phyloP scores from a whole-genome alignment of 2,113 vertebrate species.

The Hyla sarda region DNA sequence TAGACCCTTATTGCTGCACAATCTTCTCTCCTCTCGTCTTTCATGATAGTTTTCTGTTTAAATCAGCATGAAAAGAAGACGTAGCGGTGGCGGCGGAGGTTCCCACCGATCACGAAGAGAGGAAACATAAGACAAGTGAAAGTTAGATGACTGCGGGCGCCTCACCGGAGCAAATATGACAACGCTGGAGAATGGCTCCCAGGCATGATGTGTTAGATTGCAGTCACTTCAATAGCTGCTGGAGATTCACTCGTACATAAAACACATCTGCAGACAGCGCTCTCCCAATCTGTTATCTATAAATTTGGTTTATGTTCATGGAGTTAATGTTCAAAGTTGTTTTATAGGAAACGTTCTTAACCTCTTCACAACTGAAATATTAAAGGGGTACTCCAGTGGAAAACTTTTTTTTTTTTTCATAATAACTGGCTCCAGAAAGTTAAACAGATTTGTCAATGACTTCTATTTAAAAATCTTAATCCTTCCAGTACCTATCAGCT shows the following conservation, averaged over 20 bases:
- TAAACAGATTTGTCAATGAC: too few species aligned
- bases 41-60: background rate
- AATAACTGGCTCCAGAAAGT: too few species aligned
- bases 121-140: conserved; percentile 6
- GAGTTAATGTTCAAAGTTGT: conserved; percentile 37
- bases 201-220: conserved; percentile 33
- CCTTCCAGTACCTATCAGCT: too few species aligned
- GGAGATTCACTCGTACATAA: conserved; percentile 34
- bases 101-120: conserved; percentile 13
- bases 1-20: background rate
- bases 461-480: too few species aligned
- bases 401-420: too few species aligned
- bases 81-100: background rate
- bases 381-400: too few species aligned
- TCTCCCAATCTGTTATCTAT: conserved; percentile 29
- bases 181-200: background rate
- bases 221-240: conserved; percentile 22
- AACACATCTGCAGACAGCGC: conserved; percentile 44
- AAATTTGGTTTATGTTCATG: conserved; percentile 47
- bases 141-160: background rate
- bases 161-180: conserved; percentile 29
- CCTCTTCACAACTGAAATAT: too few species aligned
- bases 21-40: background rate
- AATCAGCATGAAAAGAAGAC: conserved; percentile 21
- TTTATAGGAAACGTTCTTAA: conserved; percentile 15